phyloP scores from a whole-genome alignment of 2,888 invertebrate species.

The Eucera pruinosa region DNA sequence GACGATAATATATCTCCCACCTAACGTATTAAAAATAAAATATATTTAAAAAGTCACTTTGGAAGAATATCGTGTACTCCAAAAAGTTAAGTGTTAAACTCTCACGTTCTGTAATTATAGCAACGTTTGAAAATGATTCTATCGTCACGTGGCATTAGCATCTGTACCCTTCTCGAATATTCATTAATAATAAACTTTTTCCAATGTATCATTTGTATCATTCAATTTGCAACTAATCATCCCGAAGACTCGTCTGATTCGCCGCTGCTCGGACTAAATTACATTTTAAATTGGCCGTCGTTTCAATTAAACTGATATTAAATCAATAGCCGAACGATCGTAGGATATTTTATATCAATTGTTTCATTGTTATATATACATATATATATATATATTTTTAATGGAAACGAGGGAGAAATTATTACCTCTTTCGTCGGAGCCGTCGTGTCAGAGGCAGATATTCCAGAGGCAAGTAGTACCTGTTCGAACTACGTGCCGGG shows the following conservation, averaged over 20 bases:
- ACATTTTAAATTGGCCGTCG: not conserved
- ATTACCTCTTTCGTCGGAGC: constrained; percentile 1
- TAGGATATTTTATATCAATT: not conserved
- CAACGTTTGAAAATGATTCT: no score
- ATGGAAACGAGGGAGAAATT: not conserved
- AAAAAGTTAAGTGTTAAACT: no score
- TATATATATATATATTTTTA: not conserved
- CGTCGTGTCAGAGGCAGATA: constrained; percentile 7
- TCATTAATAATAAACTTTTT: not conserved
- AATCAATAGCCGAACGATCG: not conserved
- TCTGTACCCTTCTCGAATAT: not conserved
- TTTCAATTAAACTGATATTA: not conserved
- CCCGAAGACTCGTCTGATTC: not conserved
- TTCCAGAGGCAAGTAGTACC: not conserved
- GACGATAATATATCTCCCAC: no score
- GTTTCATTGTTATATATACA: no score
- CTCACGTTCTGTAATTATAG: no score
- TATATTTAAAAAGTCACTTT: no score
- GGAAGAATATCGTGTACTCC: no score
- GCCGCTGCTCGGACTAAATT: not conserved
- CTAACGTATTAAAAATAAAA: no score
- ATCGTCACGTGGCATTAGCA: not conserved
- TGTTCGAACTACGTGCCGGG: constrained; percentile 30
- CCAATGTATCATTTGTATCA: not conserved
- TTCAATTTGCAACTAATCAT: not conserved